These are phyloP conservation scores for Panopea generosa DNA, from an alignment of 2,888 invertebrate species.

Conservation along the genomic window DNA sequence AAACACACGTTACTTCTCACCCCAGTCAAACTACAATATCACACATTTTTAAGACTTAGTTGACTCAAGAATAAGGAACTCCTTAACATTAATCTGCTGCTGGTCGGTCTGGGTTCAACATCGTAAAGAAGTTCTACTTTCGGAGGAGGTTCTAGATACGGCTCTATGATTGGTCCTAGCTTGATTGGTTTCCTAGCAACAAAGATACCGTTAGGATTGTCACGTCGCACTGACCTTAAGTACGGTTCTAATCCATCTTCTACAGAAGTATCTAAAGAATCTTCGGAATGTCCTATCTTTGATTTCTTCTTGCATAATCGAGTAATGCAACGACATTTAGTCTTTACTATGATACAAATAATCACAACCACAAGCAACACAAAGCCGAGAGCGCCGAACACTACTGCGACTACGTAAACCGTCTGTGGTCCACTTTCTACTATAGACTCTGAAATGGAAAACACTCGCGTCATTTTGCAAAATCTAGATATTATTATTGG, in stretches of 20 bases:
- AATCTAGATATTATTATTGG: no score
- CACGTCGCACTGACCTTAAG: slow-evolving; percentile 12
- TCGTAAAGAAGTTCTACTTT: slow-evolving; percentile 58
- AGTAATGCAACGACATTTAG: slow-evolving; percentile 49
- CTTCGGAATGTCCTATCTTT: slow-evolving; percentile 40
- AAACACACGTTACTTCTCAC: background rate
- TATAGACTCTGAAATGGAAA: no score
- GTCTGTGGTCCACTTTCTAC: slow-evolving; percentile 30
- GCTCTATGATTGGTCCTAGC: slow-evolving; percentile 58
- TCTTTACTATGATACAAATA: slow-evolving; percentile 35
- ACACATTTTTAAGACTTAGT: slow-evolving; percentile 38
- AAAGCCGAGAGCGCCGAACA: slow-evolving; percentile 25
- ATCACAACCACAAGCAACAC: slow-evolving; percentile 34
- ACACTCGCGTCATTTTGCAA: no score
- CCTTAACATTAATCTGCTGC: slow-evolving; percentile 39
- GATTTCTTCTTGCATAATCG: slow-evolving; percentile 20
- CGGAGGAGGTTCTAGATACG: slow-evolving; percentile 51
- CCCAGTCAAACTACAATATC: background rate
- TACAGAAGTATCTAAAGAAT: slow-evolving; percentile 18
- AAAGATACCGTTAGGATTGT: slow-evolving; percentile 35
- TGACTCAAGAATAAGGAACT: slow-evolving; percentile 51
- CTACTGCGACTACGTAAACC: slow-evolving; percentile 32
- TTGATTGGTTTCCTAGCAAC: slow-evolving; percentile 58
- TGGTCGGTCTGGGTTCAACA: slow-evolving; percentile 46
- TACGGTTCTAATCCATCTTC: slow-evolving; percentile 30